Evolutionary conservation across 1,140 invertebrate genomes (phyloP).

Genomic region (Dendroctonus ponderosae): DNA sequence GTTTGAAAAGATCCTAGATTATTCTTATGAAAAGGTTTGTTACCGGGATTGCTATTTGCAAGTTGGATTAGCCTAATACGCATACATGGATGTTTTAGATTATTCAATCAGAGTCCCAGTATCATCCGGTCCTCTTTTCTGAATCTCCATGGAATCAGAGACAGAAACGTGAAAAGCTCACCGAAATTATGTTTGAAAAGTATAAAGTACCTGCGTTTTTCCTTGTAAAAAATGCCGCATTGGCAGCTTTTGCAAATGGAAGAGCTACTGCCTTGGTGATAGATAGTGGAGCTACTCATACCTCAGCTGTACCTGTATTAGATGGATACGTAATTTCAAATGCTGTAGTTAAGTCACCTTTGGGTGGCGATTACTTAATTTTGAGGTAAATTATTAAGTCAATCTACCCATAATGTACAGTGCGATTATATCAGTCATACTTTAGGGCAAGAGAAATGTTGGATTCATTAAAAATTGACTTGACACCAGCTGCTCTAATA

Average conservation of each 20-base stretch:
- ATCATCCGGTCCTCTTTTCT: constrained; percentile 91
- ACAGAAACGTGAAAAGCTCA: constrained; percentile 84
- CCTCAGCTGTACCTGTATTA: constrained; percentile 86
- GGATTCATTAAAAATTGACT: constrained; percentile 76
- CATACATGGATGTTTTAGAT: constrained; percentile 51
- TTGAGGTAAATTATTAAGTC: constrained; percentile 48
- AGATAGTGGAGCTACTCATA: constrained; percentile 91
- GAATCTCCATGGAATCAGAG: constrained; percentile 91
- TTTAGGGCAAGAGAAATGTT: constrained; percentile 77
- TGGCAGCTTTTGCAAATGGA: constrained; percentile 93
- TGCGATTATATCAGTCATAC: constrained; percentile 54
- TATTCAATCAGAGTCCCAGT: constrained; percentile 80
- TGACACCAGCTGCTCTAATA: constrained; percentile 83
- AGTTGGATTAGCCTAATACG: constrained; percentile 9
- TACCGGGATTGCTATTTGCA: constrained; percentile 3
- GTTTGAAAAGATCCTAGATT: constrained; percentile 89
- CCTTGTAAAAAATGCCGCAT: constrained; percentile 90
- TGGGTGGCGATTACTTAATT: constrained; percentile 61
- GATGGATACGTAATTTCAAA: constrained; percentile 90
- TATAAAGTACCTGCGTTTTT: constrained; percentile 96
- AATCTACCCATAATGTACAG: background rate
- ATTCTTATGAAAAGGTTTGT: constrained; percentile 76
- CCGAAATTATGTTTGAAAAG: constrained; percentile 95
- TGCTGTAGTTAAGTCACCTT: constrained; percentile 86
- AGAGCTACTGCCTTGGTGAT: constrained; percentile 87